Conservation (phyloP, 2,113 vertebrate genomes). For the Pogona vitticeps region DNA sequence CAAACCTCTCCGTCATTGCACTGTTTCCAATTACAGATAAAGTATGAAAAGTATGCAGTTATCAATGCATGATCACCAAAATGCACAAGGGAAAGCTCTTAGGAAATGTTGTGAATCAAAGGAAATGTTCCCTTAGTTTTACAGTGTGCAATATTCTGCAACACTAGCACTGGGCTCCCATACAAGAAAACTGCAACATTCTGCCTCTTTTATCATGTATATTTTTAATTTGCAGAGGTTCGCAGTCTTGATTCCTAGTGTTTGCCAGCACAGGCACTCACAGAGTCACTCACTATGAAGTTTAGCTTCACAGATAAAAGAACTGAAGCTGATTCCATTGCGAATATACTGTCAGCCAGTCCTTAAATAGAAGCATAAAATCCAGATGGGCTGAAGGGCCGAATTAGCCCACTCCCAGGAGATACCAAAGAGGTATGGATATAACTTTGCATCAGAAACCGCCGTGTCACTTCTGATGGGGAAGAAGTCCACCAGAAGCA, state of each 20-base stretch:
- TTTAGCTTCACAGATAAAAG: neutral
- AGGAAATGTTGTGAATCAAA: neutral
- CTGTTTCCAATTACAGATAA: slow-evolving; percentile 30
- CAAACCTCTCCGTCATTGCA: neutral
- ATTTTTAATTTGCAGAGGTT: neutral
- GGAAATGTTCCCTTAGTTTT: neutral
- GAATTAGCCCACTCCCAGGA: neutral
- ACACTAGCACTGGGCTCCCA: neutral
- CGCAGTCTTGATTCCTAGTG: neutral
- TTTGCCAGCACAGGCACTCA: neutral
- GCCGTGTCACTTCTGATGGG: neutral
- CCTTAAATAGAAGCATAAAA: neutral
- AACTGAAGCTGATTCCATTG: neutral
- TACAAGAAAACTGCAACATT: neutral
- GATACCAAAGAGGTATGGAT: neutral
- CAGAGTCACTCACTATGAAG: neutral
- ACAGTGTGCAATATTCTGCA: neutral
- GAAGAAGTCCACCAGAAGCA: neutral
- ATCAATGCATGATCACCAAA: neutral
- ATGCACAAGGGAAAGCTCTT: neutral
- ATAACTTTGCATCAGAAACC: neutral
- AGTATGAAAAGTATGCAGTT: slow-evolving; percentile 21
- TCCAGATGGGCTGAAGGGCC: neutral
- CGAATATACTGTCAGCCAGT: neutral
- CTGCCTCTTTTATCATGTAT: neutral